These are phyloP conservation scores for Cherax destructor DNA, from an alignment of 1,140 invertebrate species.

Conservation along the genomic window DNA sequence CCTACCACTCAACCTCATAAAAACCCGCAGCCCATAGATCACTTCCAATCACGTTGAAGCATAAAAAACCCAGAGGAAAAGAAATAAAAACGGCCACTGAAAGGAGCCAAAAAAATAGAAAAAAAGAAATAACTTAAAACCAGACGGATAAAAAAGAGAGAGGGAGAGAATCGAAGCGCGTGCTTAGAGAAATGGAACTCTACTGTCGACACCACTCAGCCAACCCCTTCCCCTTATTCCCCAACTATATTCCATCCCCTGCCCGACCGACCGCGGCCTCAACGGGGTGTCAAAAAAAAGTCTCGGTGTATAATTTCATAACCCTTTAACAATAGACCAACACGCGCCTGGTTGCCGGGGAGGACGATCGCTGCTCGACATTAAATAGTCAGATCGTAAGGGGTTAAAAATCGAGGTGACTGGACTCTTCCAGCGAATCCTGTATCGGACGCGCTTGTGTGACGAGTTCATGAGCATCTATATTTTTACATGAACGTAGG, in stretches of 20 bases:
- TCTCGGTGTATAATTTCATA: slow-evolving; percentile 46
- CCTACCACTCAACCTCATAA: background rate
- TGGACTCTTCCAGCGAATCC: background rate
- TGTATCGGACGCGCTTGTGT: background rate
- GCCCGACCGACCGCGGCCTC: background rate
- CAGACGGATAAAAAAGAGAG: background rate
- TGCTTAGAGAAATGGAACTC: too few species aligned
- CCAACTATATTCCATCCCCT: background rate
- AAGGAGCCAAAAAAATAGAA: background rate
- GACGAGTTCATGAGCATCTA: background rate
- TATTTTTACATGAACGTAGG: background rate
- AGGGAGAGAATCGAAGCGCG: slow-evolving; percentile 4
- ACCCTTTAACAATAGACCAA: slow-evolving; percentile 29
- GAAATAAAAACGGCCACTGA: background rate
- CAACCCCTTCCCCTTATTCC: background rate
- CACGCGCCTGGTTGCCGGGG: background rate
- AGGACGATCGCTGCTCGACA: slow-evolving; percentile 17
- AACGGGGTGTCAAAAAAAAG: background rate
- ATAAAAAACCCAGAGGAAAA: background rate
- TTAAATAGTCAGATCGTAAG: slow-evolving; percentile 43
- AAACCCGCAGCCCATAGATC: background rate
- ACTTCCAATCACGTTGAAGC: background rate
- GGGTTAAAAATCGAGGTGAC: slow-evolving; percentile 30
- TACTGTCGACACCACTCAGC: too few species aligned
- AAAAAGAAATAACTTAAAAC: background rate